Base-by-base conservation (phyloP, 2,113 vertebrate genomes). In the Gulo gulo region DNA sequence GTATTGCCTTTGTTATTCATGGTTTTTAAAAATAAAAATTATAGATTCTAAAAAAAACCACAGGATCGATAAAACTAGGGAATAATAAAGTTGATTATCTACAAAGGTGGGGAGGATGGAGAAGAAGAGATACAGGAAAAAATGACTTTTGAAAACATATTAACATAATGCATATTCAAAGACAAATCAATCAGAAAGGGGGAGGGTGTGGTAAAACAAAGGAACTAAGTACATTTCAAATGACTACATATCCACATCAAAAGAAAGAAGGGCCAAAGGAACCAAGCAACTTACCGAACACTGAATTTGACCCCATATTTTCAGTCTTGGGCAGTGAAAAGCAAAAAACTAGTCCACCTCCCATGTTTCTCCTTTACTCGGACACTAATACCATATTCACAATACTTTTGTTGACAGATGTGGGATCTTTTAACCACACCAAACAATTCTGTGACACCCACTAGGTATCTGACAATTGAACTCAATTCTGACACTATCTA, bases 171-270 rank as follows among this genome's bases (percentile, higher is more conserved):
- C 14, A 97, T 80, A 78, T 20, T 81, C 1, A 71, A 91, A 82
- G 81, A 65, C 18, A 42, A 74, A 85, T 6, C 9, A 73, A 20
- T 34, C 29, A 85, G 29, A 93, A 85, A 34, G 47, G 3, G 20
- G 3, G 24, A 15, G 4, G 23, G 13, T 67, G 1, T 42, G 76
- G 14, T 80, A 5, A 65, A 89, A 85, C 16, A 55, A 90, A 89
- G 15, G 59, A 94, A 90, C 21, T 88, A 57, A 88, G 7, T 85
- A 7, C 45, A 80, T 74, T 93, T 89, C 52, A 95, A 93, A 89
- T 36, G 8, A 65, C 65, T 39, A 73, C 24, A 31, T 42, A 61
- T 18, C 31, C 42, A 87, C 34, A 63, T 50, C 39, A 6, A 95
- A 92, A 42, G 26, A 83, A 83, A 69, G 36, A 34, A 45, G 69